These are phyloP conservation scores for Aspidapion aeneum DNA, from an alignment of 2,888 invertebrate species.

Conservation along the genomic window DNA sequence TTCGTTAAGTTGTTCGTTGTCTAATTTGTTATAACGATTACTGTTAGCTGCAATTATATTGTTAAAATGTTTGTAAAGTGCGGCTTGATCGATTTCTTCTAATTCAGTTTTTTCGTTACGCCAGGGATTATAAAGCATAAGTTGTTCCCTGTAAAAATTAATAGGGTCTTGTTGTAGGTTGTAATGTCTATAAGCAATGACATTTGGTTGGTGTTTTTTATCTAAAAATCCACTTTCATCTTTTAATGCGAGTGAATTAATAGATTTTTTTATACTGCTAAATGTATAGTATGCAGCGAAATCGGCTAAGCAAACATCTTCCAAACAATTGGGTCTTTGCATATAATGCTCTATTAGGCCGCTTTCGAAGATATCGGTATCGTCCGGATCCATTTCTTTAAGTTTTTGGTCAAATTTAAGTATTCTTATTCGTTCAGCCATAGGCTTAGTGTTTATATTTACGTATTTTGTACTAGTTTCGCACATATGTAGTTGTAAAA, in stretches of 20 bases:
- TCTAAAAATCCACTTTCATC: constrained; percentile 1
- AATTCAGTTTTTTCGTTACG: constrained; percentile 12
- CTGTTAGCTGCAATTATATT: constrained; percentile 1
- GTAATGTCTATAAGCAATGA: background rate
- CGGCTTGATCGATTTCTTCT: constrained; percentile 4
- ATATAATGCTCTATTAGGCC: constrained; percentile 8
- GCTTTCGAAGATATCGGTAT: constrained; percentile 3
- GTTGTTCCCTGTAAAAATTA: constrained; percentile 16
- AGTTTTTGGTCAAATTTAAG: constrained; percentile 3
- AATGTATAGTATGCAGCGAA: constrained; percentile 9
- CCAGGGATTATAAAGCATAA: constrained; percentile 14
- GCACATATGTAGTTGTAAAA: constrained; percentile 4
- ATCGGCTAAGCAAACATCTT: constrained; percentile 10
- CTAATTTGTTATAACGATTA: constrained; percentile 6
- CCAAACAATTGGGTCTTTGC: constrained; percentile 5
- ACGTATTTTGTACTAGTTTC: constrained; percentile 4
- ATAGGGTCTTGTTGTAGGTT: constrained; percentile 8
- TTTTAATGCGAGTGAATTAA: background rate
- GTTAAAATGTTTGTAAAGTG: background rate
- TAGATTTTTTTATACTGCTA: background rate
- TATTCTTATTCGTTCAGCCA: constrained; percentile 3
- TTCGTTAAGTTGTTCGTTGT: constrained; percentile 11
- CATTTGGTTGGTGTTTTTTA: background rate
- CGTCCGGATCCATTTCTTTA: background rate
- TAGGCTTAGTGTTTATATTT: constrained; percentile 12